Evolutionary conservation across 2,113 vertebrate genomes (phyloP).

Genomic region (Crocuta crocuta): DNA sequence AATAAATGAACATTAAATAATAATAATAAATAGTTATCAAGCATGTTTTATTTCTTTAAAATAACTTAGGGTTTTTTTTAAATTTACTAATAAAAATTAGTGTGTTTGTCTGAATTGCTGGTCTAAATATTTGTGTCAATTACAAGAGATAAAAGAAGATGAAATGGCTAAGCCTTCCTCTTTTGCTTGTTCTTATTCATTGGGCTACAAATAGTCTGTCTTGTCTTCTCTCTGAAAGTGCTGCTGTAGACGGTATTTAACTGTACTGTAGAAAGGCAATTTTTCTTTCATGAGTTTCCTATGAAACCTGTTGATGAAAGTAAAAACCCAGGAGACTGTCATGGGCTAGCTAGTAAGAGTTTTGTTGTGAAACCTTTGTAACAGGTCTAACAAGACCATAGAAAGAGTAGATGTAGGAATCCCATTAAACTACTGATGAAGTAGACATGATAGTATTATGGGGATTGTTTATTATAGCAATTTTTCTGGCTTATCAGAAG

Average conservation of each 20-base stretch:
- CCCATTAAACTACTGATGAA: slow-evolving; percentile 36
- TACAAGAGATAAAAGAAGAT: neutral
- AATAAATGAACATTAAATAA: too few species aligned
- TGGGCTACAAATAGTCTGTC: neutral
- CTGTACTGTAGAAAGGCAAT: neutral
- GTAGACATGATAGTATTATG: neutral
- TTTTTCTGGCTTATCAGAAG: neutral
- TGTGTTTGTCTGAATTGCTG: slow-evolving; percentile 30
- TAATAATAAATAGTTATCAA: neutral
- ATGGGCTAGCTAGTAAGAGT: neutral
- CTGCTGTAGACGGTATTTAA: neutral
- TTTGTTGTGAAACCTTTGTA: slow-evolving; percentile 20
- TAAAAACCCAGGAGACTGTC: slow-evolving; percentile 10
- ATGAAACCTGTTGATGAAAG: slow-evolving; percentile 1
- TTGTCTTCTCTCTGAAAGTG: slow-evolving; percentile 20
- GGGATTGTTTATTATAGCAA: neutral
- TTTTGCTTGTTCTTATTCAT: slow-evolving; percentile 1
- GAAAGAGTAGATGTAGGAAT: slow-evolving; percentile 3
- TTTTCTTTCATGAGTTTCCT: slow-evolving; percentile 42
- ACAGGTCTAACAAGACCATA: neutral
- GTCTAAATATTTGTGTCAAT: neutral
- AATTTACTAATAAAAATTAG: neutral
- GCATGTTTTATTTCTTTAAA: neutral
- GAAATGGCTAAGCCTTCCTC: neutral
- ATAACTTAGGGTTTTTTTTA: neutral